These are phyloP conservation scores for Iguana delicatissima DNA, from an alignment of 2,797 vertebrate species.

Conservation along the genomic window DNA sequence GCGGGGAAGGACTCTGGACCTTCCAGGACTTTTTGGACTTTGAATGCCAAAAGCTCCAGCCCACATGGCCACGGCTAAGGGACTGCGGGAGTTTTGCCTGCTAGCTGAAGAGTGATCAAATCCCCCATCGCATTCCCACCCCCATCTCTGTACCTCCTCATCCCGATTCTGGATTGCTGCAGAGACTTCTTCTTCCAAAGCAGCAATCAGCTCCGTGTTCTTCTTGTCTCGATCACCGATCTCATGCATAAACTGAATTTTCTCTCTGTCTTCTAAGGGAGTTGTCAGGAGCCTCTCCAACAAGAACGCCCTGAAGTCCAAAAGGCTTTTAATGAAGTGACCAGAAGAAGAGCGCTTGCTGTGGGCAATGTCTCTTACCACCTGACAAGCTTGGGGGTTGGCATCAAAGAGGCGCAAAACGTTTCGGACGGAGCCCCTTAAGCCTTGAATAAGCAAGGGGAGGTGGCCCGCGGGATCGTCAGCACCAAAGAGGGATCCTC, in stretches of 20 bases:
- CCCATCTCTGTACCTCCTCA: conserved; percentile 71
- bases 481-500: rapidly evolving
- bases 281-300: conserved; percentile 81
- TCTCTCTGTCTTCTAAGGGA: conserved; percentile 77
- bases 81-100: not conserved
- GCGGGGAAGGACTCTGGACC: not conserved
- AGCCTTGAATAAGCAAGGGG: conserved; percentile 51
- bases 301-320: conserved; percentile 77
- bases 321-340: conserved; percentile 75
- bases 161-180: conserved; percentile 67
- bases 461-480: conserved; percentile 12
- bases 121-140: not conserved
- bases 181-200: conserved; percentile 69
- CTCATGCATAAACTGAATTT: conserved; percentile 65
- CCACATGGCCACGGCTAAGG: not conserved
- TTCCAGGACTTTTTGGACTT: not conserved
- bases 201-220: conserved; percentile 63
- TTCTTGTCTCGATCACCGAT: conserved; percentile 50
- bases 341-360: conserved; percentile 40
- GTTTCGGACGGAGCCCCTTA: conserved; percentile 80
- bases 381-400: conserved; percentile 59
- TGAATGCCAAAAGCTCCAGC: not conserved
- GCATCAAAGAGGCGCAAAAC: conserved; percentile 78
- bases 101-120: not conserved
- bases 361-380: conserved; percentile 59